Base-by-base conservation (phyloP, 1,140 invertebrate genomes). In the Heterodera carotae region DNA sequence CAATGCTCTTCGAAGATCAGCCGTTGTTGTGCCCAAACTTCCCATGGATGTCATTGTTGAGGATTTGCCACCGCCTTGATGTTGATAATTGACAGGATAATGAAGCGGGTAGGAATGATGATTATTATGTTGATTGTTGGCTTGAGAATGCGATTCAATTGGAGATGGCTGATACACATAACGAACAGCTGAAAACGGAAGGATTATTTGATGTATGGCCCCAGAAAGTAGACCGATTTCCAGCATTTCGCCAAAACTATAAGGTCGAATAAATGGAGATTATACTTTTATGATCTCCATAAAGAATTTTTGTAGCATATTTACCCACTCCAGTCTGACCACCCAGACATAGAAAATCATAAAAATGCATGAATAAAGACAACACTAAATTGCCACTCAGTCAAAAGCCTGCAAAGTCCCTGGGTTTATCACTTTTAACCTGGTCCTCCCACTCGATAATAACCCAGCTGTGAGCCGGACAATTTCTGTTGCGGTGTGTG, bases 371-470 rank as follows among this genome's bases (percentile, higher is more conserved):
- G n/a, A n/a, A n/a, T n/a, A n/a, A n/a, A n/a, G n/a, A n/a, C n/a
- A n/a, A n/a, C n/a, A n/a, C n/a, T n/a, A n/a, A 29, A 29, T 39
- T 39, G 29, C 22, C 18, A 68, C 4, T 68, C 39, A n/a, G n/a
- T 68, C 27, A n/a, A 31, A 68, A n/a, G n/a, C n/a, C n/a, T n/a
- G 39, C 33, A n/a, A n/a, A 53, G 39, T 0, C 53, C 69, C 69
- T n/a, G n/a, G n/a, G n/a, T n/a, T n/a, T n/a, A n/a, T n/a, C n/a
- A n/a, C n/a, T n/a, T n/a, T n/a, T n/a, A n/a, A 74, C 72, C 56
- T 66, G n/a, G 10, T 74, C 72, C 69, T 2, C 36, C 72, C 4
- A 64, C 72, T 64, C 72, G 33, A 34, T 74, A 74, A 62, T 74
- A 74, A 8, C 72, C 72, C 27, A 59, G 36, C 39, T 74, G 72